These are phyloP conservation scores for Hydropsyche tenuis DNA, from an alignment of 1,140 invertebrate genomes.

Conservation along the genomic window DNA sequence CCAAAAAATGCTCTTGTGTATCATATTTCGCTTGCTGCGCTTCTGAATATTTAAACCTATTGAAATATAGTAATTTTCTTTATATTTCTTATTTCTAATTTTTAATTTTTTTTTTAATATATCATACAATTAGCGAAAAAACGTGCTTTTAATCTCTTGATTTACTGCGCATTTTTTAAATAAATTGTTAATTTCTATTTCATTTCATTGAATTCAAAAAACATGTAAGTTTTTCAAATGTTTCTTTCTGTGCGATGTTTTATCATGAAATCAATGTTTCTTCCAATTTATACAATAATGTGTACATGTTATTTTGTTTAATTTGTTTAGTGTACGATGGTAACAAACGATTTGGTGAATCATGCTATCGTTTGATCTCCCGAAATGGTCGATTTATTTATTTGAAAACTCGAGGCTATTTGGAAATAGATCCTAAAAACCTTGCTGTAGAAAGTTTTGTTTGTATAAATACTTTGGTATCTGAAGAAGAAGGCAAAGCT, in stretches of 20 bases:
- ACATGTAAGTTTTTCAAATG: no score
- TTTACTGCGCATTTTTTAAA: no score
- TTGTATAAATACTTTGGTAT: constrained; percentile 82
- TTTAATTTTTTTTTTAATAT: no score
- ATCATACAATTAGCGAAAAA: no score
- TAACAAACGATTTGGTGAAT: constrained; percentile 74
- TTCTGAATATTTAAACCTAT: no score
- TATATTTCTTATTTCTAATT: not conserved
- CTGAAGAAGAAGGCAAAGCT: constrained; percentile 72
- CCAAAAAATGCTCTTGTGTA: no score
- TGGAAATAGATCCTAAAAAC: constrained; percentile 75
- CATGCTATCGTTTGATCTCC: constrained; percentile 80
- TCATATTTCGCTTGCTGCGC: no score
- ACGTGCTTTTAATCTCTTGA: no score
- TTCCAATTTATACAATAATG: not conserved
- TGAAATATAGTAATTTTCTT: not conserved
- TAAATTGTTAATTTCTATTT: no score
- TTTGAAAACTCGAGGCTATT: constrained; percentile 76
- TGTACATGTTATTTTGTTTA: constrained; percentile 47
- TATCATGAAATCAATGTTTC: no score
- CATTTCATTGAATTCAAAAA: no score
- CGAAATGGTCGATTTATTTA: constrained; percentile 83
- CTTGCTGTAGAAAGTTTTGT: constrained; percentile 81
- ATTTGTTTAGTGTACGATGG: constrained; percentile 78
- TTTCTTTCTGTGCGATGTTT: no score